phyloP scores from a whole-genome alignment of 2,888 invertebrate species.

The Pediacus dermestoides region DNA sequence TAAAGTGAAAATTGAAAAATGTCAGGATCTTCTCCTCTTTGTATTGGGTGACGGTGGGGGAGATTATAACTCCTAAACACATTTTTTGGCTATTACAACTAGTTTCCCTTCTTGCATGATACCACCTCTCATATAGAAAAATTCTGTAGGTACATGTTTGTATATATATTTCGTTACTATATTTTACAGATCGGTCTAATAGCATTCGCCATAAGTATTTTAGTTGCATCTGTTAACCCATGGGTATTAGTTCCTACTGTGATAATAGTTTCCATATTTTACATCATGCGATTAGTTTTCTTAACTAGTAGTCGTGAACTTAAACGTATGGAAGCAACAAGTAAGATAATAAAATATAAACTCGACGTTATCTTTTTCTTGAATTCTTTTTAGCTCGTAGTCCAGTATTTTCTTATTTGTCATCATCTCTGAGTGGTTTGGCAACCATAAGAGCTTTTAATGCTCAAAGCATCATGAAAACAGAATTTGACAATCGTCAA shows the following conservation, averaged over 20 bases:
- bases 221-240: conserved; percentile 69
- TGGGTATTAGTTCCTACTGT: conserved; percentile 65
- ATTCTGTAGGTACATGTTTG: too few species aligned
- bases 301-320: conserved; percentile 70
- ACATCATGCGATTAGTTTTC: conserved; percentile 64
- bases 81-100: too few species aligned
- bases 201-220: conserved; percentile 68
- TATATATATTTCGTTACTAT: too few species aligned
- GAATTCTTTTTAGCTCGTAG: conserved; percentile 67
- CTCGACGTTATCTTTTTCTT: too few species aligned
- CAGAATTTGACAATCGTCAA: conserved; percentile 59
- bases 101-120: too few species aligned
- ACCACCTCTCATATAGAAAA: too few species aligned
- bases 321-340: conserved; percentile 66
- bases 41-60: too few species aligned
- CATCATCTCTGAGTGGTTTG: conserved; percentile 69
- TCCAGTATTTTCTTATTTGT: conserved; percentile 71
- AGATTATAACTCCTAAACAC: too few species aligned
- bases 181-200: conserved; percentile 57
- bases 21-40: too few species aligned
- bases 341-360: too few species aligned
- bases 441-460: conserved; percentile 70
- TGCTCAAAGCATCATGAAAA: conserved; percentile 58
- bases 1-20: too few species aligned
- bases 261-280: conserved; percentile 63